Conservation (phyloP, 2,888 invertebrate species). For the Xylota sylvarum region DNA sequence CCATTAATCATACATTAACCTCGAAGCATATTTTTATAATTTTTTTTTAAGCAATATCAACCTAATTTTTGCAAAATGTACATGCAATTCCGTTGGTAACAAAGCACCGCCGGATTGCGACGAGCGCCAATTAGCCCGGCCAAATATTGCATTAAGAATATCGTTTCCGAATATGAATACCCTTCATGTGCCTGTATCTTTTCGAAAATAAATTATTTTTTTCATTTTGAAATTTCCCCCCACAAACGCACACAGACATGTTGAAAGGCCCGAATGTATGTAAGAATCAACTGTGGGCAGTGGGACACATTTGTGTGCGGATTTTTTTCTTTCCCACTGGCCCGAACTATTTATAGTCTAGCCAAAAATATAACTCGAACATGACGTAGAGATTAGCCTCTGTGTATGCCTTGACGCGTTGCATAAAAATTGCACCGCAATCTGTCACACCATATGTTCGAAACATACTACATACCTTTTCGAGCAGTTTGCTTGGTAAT, state of each 20-base stretch:
- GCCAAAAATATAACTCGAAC: constrained; percentile 42
- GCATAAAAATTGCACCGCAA: constrained; percentile 31
- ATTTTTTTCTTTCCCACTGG: constrained; percentile 11
- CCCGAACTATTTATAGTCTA: constrained; percentile 36
- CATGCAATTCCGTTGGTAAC: constrained; percentile 34
- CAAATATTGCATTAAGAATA: constrained; percentile 65
- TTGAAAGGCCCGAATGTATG: background rate
- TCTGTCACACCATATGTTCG: constrained; percentile 20
- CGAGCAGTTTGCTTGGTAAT: constrained; percentile 92
- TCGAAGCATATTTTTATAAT: background rate
- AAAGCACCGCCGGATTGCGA: constrained; percentile 48
- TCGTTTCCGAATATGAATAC: constrained; percentile 68
- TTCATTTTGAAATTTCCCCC: constrained; percentile 19
- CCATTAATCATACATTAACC: constrained; percentile 39
- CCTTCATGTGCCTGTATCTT: constrained; percentile 44
- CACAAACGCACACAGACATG: background rate
- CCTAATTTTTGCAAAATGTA: constrained; percentile 2
- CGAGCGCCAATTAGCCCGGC: constrained; percentile 70
- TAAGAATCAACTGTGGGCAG: constrained; percentile 34
- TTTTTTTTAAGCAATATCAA: constrained; percentile 1
- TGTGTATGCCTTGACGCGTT: constrained; percentile 9
- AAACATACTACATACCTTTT: constrained; percentile 91
- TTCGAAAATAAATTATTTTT: constrained; percentile 37
- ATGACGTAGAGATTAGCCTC: constrained; percentile 43
- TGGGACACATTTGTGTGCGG: constrained; percentile 3